Base-by-base conservation (phyloP, 2,888 invertebrate genomes). In the Nineta flava region DNA sequence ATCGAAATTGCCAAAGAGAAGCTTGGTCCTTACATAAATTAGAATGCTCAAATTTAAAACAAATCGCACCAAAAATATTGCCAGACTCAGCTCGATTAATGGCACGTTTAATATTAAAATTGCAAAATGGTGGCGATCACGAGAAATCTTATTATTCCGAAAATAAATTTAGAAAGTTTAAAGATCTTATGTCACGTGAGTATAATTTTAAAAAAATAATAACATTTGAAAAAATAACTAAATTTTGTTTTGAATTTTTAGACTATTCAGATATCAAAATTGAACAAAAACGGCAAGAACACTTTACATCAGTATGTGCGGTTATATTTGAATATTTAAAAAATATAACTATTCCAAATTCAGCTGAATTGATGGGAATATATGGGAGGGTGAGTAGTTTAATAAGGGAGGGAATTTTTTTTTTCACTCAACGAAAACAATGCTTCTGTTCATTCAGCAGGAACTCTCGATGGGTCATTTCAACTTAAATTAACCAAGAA, bases 111-210 rank as follows among this genome's bases (percentile, higher is more conserved):
- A 79, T 92, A 49, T 74, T 81, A 56, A 78, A 79, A 48, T 64
- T 85, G 49, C 57, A 77, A 53, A 77, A 79, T 46, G 84, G 84
- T 44, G 87, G 86, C 1, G 74, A 76, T 55, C 66, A 75, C 10
- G 72, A 77, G 55, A 75, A 77, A 50, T 77, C 81, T 1, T 83
- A 78, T 64, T 86, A 87, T 59, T 74, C 80, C 0, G 73, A 79
- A 26, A 79, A 73, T 3, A 75, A 75, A 10, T 87, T 75, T 56
- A 72, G 90, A 50, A 81, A 77, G 67, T 92, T 88, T 70, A 81
- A 83, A 60, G 87, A 92, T 67, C 68, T 93, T 17, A 88, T 91
- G 87, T 87, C 92, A 47, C 93, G 92, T 92, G 72, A 79, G 85
- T 74, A 49, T 49, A 34, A 7, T 26, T 26, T 26, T 26, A 2